Percentiles rank a stretch among this genome's conserved stretches.
Evolutionary conservation across 1,140 invertebrate species (phyloP).

Genomic region (Sitobion miscanthi): DNA sequence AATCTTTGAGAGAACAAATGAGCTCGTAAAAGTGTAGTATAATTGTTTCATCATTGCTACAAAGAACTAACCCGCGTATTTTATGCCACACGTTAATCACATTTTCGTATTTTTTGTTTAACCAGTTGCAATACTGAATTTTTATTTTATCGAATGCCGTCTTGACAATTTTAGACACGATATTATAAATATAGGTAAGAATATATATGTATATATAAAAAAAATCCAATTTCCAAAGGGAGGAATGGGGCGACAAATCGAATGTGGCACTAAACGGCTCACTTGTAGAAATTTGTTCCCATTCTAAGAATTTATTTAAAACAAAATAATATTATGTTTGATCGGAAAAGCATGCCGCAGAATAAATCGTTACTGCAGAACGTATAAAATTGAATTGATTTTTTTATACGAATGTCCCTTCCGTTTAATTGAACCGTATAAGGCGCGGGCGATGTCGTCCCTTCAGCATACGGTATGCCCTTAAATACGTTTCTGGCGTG

Average conservation of each 20-base stretch:
- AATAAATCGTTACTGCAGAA: neutral
- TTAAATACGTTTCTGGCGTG: neutral
- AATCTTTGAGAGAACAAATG: no score
- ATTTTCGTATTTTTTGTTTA: neutral
- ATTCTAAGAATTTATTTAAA: neutral
- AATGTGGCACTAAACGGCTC: no score
- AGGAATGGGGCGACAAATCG: no score
- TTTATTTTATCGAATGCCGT: neutral
- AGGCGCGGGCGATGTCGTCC: no score
- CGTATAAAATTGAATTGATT: neutral
- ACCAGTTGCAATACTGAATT: no score
- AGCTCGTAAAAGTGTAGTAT: neutral
- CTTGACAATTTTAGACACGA: neutral
- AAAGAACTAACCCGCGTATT: no score
- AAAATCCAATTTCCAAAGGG: no score
- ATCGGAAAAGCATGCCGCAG: neutral
- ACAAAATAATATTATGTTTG: neutral
- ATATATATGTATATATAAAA: no score
- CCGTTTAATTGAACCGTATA: neutral
- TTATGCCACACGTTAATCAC: neutral
- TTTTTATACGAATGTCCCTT: neutral
- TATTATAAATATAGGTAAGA: neutral
- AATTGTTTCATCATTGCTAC: no score
- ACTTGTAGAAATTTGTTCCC: no score
- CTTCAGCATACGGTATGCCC: neutral